Conservation (phyloP, 2,797 vertebrate species). For the Pelodytes ibericus region DNA sequence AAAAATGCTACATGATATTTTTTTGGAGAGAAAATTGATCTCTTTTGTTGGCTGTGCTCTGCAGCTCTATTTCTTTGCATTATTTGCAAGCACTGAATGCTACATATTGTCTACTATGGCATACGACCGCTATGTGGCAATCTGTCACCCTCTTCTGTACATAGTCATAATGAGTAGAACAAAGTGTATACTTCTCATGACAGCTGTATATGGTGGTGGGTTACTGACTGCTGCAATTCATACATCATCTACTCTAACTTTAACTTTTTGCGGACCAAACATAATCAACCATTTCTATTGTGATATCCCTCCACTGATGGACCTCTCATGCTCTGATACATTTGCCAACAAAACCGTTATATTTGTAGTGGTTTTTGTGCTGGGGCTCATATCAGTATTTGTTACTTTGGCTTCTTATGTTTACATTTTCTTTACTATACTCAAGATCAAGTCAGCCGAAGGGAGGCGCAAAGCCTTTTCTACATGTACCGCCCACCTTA, state of each 20-base stretch:
- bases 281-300: constrained; percentile 69
- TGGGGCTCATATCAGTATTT: constrained; percentile 43
- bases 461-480: constrained; percentile 64
- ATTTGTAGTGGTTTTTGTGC: constrained; percentile 52
- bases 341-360: constrained; percentile 59
- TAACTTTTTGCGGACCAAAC: constrained; percentile 54
- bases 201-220: constrained; percentile 28
- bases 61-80: constrained; percentile 45
- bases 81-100: constrained; percentile 40
- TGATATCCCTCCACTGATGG: constrained; percentile 64
- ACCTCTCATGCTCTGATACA: constrained; percentile 62
- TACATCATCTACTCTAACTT: constrained; percentile 22
- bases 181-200: constrained; percentile 17
- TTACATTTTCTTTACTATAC: constrained; percentile 61
- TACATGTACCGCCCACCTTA: constrained; percentile 67
- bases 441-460: constrained; percentile 59
- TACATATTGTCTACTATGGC: constrained; percentile 46
- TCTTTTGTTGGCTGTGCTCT: constrained; percentile 39
- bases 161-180: constrained; percentile 42
- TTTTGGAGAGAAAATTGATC: constrained; percentile 30
- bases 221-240: constrained; percentile 27
- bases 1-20: constrained; percentile 42
- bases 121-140: constrained; percentile 52
- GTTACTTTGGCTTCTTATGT: constrained; percentile 60
- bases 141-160: constrained; percentile 49